Evolutionary conservation across 1,140 invertebrate genomes (phyloP).

Genomic region (Orius insidiosus): DNA sequence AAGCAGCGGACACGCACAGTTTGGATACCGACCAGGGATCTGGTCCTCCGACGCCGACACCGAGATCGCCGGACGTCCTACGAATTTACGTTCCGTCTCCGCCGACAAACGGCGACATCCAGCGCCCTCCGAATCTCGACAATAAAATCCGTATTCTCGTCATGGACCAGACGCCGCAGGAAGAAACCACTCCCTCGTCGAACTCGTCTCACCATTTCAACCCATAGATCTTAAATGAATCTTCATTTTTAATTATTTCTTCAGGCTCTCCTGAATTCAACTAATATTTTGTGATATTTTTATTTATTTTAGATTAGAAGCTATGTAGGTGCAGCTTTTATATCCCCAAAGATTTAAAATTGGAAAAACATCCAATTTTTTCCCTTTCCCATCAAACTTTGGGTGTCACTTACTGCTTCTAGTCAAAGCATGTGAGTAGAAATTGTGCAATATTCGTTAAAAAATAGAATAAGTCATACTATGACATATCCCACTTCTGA

Average conservation of each 20-base stretch:
- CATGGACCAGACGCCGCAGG: conserved; percentile 16
- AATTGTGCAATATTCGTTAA: too few species aligned
- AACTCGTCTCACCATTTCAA: conserved; percentile 15
- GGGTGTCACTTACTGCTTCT: too few species aligned
- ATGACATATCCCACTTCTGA: too few species aligned
- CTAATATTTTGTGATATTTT: too few species aligned
- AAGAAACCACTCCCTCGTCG: conserved; percentile 17
- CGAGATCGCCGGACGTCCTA: conserved; percentile 44
- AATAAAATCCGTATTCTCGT: conserved; percentile 20
- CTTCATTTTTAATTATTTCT: not conserved
- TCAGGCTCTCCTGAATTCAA: too few species aligned
- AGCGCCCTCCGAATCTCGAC: conserved; percentile 9
- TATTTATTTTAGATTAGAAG: too few species aligned
- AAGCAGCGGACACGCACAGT: conserved; percentile 53
- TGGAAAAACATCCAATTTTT: too few species aligned
- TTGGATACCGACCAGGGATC: conserved; percentile 41
- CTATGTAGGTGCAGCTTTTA: too few species aligned
- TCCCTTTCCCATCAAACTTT: too few species aligned
- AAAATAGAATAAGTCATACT: too few species aligned
- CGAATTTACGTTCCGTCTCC: conserved; percentile 51
- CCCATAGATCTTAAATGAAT: conserved; percentile 17
- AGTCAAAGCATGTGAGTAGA: too few species aligned
- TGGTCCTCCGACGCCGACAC: conserved; percentile 28
- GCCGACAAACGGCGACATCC: conserved; percentile 21
- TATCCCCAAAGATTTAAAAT: too few species aligned